A percentile compares a stretch with the other conserved stretches of the same genome.
These are phyloP conservation scores for Mormyrus proboscirostris DNA, from an alignment of 2,797 vertebrate species.

Conservation along the genomic window DNA sequence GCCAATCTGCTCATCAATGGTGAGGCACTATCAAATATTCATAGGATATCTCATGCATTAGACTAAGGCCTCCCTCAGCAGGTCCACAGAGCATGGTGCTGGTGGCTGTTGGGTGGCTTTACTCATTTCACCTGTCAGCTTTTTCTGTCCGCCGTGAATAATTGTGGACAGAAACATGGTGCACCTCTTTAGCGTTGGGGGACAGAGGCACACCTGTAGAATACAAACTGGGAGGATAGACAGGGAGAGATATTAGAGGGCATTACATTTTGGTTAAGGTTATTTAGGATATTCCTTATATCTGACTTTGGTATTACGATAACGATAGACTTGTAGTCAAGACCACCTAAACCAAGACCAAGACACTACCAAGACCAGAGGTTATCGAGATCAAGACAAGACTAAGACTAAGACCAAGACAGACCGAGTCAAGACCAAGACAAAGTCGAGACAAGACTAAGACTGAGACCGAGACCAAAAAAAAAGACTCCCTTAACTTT, in stretches of 20 bases:
- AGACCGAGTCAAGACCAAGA: no score
- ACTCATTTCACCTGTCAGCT: not conserved
- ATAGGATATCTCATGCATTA: conserved; percentile 39
- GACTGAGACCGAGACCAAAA: no score
- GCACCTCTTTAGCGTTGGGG: conserved; percentile 14
- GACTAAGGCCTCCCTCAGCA: conserved; percentile 31
- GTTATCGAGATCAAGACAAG: no score
- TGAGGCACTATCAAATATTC: conserved; percentile 44
- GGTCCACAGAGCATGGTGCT: conserved; percentile 24
- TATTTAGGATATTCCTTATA: conserved; percentile 12
- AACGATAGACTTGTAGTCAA: no score
- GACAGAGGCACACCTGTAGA: not conserved
- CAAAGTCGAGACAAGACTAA: no score
- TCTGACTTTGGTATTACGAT: not conserved
- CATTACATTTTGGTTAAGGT: conserved; percentile 28
- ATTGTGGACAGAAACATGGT: conserved; percentile 18
- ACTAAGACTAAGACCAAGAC: no score
- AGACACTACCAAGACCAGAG: no score
- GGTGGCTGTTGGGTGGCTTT: not conserved
- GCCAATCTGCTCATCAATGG: conserved; percentile 41
- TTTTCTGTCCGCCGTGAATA: conserved; percentile 19
- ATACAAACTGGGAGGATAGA: conserved; percentile 2
- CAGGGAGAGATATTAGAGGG: not conserved
- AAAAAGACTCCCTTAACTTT: no score
- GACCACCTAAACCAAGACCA: no score